Percentiles rank a stretch among this genome's conserved stretches.
Evolutionary conservation across 1,140 invertebrate genomes (phyloP).

Genomic region (Scaptomyza hsui): DNA sequence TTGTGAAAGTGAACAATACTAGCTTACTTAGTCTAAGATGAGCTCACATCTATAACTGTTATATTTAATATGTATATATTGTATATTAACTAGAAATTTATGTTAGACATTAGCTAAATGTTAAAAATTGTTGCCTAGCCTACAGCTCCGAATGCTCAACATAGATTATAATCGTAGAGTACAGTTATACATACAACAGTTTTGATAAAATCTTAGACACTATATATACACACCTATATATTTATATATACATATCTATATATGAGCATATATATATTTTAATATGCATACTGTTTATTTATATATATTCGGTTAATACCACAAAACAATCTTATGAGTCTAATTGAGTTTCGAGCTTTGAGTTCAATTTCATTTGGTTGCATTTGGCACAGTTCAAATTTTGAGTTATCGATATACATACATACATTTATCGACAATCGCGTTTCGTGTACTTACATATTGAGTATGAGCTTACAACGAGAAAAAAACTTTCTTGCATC

Average conservation of each 20-base stretch:
- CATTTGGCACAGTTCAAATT: conserved; percentile 60
- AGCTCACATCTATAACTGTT: conserved; percentile 22
- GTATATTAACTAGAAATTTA: conserved; percentile 28
- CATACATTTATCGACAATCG: conserved; percentile 10
- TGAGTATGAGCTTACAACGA: conserved; percentile 3
- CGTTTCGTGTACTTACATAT: conserved; percentile 12
- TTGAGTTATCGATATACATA: conserved; percentile 7
- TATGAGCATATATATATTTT: neutral
- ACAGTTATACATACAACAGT: conserved; percentile 15
- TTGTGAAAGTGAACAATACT: conserved; percentile 14
- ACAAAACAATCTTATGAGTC: conserved; percentile 50
- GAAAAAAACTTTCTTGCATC: neutral
- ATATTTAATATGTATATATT: conserved; percentile 6
- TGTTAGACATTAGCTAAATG: conserved; percentile 46
- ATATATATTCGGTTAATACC: conserved; percentile 7
- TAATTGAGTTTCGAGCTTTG: conserved; percentile 63
- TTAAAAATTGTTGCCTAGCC: conserved; percentile 69
- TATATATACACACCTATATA: conserved; percentile 50
- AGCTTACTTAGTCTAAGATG: conserved; percentile 25
- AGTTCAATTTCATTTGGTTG: conserved; percentile 50
- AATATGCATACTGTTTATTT: neutral
- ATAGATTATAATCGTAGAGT: conserved; percentile 11
- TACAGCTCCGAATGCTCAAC: conserved; percentile 50
- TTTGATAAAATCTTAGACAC: conserved; percentile 30
- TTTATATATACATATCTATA: conserved; percentile 8